These are phyloP conservation scores for Epinephelus moara DNA, from an alignment of 2,113 vertebrate species.

Conservation along the genomic window DNA sequence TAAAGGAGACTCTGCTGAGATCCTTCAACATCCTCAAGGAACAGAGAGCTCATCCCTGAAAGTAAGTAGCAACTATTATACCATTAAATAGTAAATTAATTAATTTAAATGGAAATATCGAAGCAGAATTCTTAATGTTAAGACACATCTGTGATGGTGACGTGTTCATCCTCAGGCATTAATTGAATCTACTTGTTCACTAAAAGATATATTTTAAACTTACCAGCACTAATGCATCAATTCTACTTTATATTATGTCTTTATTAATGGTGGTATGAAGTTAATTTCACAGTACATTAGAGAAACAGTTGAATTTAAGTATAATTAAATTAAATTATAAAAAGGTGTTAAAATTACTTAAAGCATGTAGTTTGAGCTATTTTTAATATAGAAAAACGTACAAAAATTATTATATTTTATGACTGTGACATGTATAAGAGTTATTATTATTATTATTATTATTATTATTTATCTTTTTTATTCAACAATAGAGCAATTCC, in stretches of 20 bases:
- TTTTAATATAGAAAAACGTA: neutral
- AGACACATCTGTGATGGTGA: neutral
- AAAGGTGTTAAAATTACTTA: conserved; percentile 2
- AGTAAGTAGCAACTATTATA: conserved; percentile 60
- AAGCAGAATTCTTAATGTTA: neutral
- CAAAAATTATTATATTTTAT: too few species aligned
- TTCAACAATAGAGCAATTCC: neutral
- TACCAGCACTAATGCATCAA: neutral
- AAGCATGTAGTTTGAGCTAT: neutral
- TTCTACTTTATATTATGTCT: neutral
- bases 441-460: too few species aligned
- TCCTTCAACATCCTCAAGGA: conserved; percentile 6
- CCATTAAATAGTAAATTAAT: neutral
- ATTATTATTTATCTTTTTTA: too few species aligned
- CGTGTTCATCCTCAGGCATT: neutral
- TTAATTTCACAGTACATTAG: neutral
- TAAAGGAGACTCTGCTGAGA: conserved; percentile 26
- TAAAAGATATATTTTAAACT: neutral
- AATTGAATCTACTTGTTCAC: neutral
- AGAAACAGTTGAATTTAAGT: neutral
- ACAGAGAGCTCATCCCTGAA: conserved; percentile 25
- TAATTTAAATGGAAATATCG: neutral
- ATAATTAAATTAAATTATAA: neutral
- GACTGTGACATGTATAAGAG: too few species aligned
- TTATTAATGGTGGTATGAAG: neutral